Base-by-base conservation (phyloP, 2,888 invertebrate species). In the Papilio demoleus region DNA sequence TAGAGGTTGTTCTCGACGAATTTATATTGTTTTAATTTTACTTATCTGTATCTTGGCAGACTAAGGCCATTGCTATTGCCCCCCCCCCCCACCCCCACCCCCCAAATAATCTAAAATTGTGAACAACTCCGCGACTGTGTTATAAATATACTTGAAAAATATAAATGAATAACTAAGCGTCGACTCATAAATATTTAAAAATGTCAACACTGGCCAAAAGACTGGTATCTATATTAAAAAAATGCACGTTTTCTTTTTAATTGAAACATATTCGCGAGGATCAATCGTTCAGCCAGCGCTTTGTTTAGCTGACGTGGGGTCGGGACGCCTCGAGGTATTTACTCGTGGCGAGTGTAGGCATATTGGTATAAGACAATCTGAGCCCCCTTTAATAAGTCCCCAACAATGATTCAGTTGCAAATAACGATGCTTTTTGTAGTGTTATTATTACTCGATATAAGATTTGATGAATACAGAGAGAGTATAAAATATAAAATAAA, bases 221-320 rank as follows among this genome's bases (percentile, higher is more conserved):
- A n/a, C n/a, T n/a, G n/a, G n/a, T n/a, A n/a, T n/a, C n/a, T n/a
- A n/a, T n/a, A n/a, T n/a, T n/a, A n/a, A n/a, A n/a, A n/a, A n/a
- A n/a, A n/a, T n/a, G 34, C 9, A 68, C 53, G 60, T 71, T 72
- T 67, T 70, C 66, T 81, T 88, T 88, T 87, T 90, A 91, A 90
- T 91, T 91, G 90, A 89, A 89, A 87, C 89, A 91, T 90, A 90
- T 91, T 91, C 88, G 80, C 76, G 71, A 73, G 75, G 82, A 82
- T 86, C 84, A 83, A 81, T 82, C 80, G 79, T 73, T 76, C 80
- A 77, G 79, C 77, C 79, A 77, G 77, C 72, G 75, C 67, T 84
- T 83, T 84, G 74, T 79, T 77, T 74, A 78, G 75, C 71, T 76
- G 77, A 76, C 74, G 72, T 75, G 77, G 81, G 81, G 81, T 70